Base-by-base conservation (phyloP, 92 coral and sea anemone genomes). In the Actinernus sp. region DNA sequence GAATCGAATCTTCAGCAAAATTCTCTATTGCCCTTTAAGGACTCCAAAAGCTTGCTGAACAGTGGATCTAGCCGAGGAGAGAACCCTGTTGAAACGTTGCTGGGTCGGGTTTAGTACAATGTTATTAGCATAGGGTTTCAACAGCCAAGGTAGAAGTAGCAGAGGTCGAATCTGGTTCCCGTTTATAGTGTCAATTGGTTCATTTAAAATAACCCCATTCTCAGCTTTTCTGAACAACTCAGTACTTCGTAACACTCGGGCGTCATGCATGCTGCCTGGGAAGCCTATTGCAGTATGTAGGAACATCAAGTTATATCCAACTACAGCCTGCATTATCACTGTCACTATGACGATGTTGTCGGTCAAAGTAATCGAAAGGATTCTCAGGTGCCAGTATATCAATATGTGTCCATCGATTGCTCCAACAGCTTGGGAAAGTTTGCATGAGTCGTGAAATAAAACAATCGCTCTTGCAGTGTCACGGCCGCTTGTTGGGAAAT, bases 191-290 rank as follows among this genome's bases (percentile, higher is more conserved):
- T 23, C 44, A 1, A 60, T 21, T 2, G 79, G 79, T 28, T 79
- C 79, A 6, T 31, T 49, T 4, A 75, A 63, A 49, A 75, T 67
- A 1, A 34, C 55, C 2, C 64, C 65, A 38, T 84, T 68, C 52
- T 65, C 80, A 1, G 83, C 85, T 39, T 70, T 62, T n/a, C 34
- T 17, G 46, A 60, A 76, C 0, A 84, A 22, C 19, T 69, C 47
- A 12, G 61, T 46, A 16, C 18, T 14, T 13, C 69, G 55, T 22
- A 75, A 25, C 1, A 83, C 65, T n/a, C 89, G 32, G 2, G 89
- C 89, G 46, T 75, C 67, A 49, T 82, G 78, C 83, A 82, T 65
- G 52, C 78, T 66, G 4, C 89, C 73, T 0, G 89, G 89, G 38
- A 45, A 75, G 12, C 89, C 89, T 28, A 82, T 82, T 4, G 76